Base-by-base conservation (phyloP, 2,113 vertebrate species). In the Fregata magnificens region DNA sequence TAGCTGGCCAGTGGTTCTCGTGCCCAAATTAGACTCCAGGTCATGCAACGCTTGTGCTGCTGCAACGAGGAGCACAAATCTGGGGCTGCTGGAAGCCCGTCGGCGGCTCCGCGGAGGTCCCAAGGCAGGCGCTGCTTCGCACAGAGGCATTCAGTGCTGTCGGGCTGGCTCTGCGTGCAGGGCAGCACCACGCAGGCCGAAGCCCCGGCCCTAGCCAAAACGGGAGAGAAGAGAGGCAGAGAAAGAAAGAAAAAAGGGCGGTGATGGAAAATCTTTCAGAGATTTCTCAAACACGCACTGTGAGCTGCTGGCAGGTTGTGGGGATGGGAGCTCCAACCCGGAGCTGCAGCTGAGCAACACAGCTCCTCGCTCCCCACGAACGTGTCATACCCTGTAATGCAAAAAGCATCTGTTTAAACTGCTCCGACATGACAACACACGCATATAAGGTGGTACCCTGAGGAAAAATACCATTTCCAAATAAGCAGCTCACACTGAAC, bases 101-200 rank as follows among this genome's bases (percentile, higher is more conserved):
- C 0, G 1, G 42, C 9, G 21, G 45, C 62, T 82, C 63, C 12
- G 1, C 0, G 1, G 40, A 66, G 65, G 42, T 49, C 15, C 40
- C 56, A 24, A 50, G 6, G 45, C 55, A 18, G 42, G 29, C 3
- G 21, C 0, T 25, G 79, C 50, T 65, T n/a, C 5, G 2, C 13
- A 9, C 5, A 34, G 74, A 55, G 32, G 61, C 11, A 2, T 15
- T 49, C 22, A 2, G 66, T 0, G 70, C 88, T 73, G 62, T 15
- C 16, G 53, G 44, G 70, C 56, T 59, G 58, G 69, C 81, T 69
- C 73, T 55, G 52, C 1, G 4, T 3, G 55, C 74, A 14, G 24
- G 7, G 22, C 24, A 53, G 65, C 65, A 45, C 20, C 52, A 14
- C 3, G 22, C 22, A 5, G 70, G 56, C 20, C 5, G 17, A 69